phyloP scores from a whole-genome alignment of 1,140 invertebrate species.

The Anastrepha obliqua region DNA sequence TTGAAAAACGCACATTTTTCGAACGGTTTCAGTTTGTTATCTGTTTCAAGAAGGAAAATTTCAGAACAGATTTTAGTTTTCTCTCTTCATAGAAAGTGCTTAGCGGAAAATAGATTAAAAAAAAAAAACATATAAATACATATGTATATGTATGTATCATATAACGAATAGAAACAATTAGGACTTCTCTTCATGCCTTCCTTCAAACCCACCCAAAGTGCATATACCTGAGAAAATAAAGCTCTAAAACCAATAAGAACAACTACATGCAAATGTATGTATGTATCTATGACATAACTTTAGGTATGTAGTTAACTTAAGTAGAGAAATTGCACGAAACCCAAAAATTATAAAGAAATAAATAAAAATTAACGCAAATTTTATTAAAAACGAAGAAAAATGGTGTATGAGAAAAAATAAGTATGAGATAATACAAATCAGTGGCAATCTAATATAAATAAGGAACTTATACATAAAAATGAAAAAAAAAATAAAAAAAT shows the following conservation, averaged over 20 bases:
- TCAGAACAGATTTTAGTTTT: neutral
- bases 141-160: neutral
- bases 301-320: neutral
- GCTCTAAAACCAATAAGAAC: neutral
- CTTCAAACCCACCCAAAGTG: slow-evolving; percentile 51
- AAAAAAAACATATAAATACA: neutral
- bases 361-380: too few species aligned
- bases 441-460: too few species aligned
- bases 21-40: slow-evolving; percentile 2
- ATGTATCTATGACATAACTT: neutral
- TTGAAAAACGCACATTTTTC: slow-evolving; percentile 24
- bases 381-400: too few species aligned
- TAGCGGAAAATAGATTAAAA: neutral
- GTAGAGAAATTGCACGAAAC: slow-evolving; percentile 7
- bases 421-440: too few species aligned
- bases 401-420: neutral
- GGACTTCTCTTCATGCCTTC: slow-evolving; percentile 50
- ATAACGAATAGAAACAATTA: slow-evolving; percentile 6
- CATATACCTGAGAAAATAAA: slow-evolving; percentile 39
- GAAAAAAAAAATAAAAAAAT: neutral
- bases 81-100: neutral
- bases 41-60: neutral
- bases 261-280: neutral
- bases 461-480: neutral
- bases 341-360: neutral